Evolutionary conservation across 2,113 vertebrate species (phyloP).

Genomic region (Rhombomys opimus): DNA sequence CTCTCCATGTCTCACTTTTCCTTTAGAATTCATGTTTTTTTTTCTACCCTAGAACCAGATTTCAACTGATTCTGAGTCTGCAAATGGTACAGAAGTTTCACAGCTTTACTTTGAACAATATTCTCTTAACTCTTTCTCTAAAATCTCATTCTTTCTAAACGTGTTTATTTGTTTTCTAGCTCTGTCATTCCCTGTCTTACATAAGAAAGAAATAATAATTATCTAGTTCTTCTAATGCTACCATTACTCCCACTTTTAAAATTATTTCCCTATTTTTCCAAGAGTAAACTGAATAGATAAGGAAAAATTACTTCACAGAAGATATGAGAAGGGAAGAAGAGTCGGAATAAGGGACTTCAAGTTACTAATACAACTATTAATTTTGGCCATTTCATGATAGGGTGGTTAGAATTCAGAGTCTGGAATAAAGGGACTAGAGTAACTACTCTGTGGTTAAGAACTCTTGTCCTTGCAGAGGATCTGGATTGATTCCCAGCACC

Average conservation of each 20-base stretch:
- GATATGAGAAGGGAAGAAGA: background rate
- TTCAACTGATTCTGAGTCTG: background rate
- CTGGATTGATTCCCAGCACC: background rate
- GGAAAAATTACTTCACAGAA: background rate
- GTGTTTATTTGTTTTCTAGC: background rate
- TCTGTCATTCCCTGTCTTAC: background rate
- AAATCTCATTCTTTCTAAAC: background rate
- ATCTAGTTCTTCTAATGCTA: background rate
- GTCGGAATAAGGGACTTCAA: background rate
- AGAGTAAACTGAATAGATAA: background rate
- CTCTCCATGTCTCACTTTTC: background rate
- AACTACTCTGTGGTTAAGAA: background rate
- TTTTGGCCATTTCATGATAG: background rate
- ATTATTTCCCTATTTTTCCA: background rate
- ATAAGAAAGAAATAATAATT: background rate
- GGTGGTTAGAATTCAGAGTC: background rate
- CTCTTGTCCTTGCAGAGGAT: background rate
- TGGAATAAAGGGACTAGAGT: background rate
- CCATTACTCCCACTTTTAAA: background rate
- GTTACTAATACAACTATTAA: constrained; percentile 8
- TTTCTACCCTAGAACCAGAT: background rate
- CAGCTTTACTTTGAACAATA: background rate
- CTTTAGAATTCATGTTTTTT: constrained; percentile 1
- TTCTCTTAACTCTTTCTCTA: background rate
- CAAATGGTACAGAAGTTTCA: background rate